A percentile compares a stretch with the other conserved stretches of the same genome.
These are phyloP conservation scores for Hemichromis elongatus DNA, from an alignment of 2,113 vertebrate species.

Conservation along the genomic window DNA sequence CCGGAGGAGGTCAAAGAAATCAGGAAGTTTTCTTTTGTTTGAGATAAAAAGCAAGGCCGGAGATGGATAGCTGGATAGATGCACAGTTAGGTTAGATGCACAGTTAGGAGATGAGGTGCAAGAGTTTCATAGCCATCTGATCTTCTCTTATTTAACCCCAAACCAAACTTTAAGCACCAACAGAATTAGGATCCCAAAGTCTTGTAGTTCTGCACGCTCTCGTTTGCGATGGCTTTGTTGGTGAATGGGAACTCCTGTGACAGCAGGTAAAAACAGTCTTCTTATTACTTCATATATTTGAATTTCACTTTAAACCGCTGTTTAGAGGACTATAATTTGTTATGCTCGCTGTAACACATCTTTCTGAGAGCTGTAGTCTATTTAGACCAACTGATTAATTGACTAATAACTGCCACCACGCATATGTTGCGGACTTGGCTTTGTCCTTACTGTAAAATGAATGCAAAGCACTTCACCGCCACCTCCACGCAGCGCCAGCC, in stretches of 20 bases:
- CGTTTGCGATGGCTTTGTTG: conserved; percentile 5
- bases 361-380: not conserved
- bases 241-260: not conserved
- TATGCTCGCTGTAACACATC: not conserved
- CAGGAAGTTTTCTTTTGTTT: conserved; percentile 13
- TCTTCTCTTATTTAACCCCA: conserved; percentile 48
- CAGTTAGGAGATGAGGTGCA: not conserved
- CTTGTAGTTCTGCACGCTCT: conserved; percentile 9
- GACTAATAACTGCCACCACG: not conserved
- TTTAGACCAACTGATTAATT: not conserved
- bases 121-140: conserved; percentile 32
- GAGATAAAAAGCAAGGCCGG: not conserved
- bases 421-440: not conserved
- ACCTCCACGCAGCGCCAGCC: not conserved
- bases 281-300: not conserved
- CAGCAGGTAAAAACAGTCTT: not conserved
- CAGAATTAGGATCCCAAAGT: conserved; percentile 28
- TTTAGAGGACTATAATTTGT: not conserved
- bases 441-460: not conserved
- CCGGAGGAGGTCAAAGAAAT: conserved; percentile 32
- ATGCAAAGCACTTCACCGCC: not conserved
- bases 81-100: not conserved
- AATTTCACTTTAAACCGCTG: not conserved
- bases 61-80: not conserved
- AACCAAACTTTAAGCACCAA: conserved; percentile 33